phyloP scores from a whole-genome alignment of 2,113 vertebrate species.

The Sterna hirundo region DNA sequence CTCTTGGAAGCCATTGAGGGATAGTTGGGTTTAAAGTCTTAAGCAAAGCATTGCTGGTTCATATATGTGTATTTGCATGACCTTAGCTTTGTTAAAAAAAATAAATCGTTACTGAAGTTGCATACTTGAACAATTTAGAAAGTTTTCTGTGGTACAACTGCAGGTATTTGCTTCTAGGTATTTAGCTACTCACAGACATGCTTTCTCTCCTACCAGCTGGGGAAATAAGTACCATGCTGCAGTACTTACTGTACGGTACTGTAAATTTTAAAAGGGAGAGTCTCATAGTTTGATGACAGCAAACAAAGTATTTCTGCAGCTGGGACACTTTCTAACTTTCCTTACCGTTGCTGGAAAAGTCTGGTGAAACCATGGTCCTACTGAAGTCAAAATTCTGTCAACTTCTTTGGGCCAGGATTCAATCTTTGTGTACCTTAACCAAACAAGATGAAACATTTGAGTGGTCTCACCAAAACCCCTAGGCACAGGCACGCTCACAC shows the following conservation, averaged over 20 bases:
- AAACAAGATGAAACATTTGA: not conserved
- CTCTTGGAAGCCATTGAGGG: not conserved
- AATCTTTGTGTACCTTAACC: not conserved
- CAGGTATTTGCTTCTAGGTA: not conserved
- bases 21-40: not conserved
- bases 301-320: not conserved
- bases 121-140: not conserved
- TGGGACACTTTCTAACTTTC: not conserved
- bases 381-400: not conserved
- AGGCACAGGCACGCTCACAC: not conserved
- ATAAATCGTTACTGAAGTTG: not conserved
- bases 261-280: not conserved
- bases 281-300: not conserved
- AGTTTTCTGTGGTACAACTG: not conserved
- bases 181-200: not conserved
- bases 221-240: not conserved
- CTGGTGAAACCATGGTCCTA: not conserved
- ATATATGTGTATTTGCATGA: not conserved
- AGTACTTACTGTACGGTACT: not conserved
- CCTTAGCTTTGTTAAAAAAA: not conserved
- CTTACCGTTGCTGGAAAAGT: not conserved
- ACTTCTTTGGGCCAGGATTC: no score
- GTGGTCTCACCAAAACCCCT: not conserved
- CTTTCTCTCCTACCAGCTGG: not conserved
- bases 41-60: not conserved